These are phyloP conservation scores for Eupithecia insigniata DNA, from an alignment of 2,888 invertebrate species.

Conservation along the genomic window DNA sequence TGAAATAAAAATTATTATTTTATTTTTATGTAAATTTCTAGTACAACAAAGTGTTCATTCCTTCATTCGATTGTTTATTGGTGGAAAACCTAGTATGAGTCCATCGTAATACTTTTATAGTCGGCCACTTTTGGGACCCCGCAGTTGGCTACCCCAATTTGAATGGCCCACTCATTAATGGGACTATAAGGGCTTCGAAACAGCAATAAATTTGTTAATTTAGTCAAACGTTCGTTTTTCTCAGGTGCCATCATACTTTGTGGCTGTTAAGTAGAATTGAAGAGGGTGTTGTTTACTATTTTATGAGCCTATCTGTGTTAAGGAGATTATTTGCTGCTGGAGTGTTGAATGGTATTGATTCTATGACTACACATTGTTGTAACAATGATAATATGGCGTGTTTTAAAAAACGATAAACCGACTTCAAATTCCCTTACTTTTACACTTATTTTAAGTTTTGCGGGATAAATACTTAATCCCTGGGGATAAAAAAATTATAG, in stretches of 20 bases:
- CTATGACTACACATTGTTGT: no score
- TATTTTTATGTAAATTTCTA: no score
- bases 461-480: no score
- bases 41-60: no score
- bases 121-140: neutral
- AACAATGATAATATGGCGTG: no score
- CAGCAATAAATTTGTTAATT: conserved; percentile 40
- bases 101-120: neutral
- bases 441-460: no score
- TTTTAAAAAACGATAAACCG: no score
- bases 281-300: neutral
- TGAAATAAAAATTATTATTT: no score
- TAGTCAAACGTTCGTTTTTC: conserved; percentile 34
- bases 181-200: conserved; percentile 23
- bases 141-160: conserved; percentile 3
- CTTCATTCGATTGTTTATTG: no score
- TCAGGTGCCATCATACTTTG: conserved; percentile 36
- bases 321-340: neutral
- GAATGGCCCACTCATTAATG: conserved; percentile 29
- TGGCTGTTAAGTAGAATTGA: neutral
- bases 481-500: no score
- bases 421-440: no score
- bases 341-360: neutral
- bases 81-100: no score
- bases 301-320: neutral